Percentiles rank a stretch among this genome's conserved stretches.
Evolutionary conservation across 2,888 invertebrate genomes (phyloP).

Genomic region (Hemaris fuciformis): DNA sequence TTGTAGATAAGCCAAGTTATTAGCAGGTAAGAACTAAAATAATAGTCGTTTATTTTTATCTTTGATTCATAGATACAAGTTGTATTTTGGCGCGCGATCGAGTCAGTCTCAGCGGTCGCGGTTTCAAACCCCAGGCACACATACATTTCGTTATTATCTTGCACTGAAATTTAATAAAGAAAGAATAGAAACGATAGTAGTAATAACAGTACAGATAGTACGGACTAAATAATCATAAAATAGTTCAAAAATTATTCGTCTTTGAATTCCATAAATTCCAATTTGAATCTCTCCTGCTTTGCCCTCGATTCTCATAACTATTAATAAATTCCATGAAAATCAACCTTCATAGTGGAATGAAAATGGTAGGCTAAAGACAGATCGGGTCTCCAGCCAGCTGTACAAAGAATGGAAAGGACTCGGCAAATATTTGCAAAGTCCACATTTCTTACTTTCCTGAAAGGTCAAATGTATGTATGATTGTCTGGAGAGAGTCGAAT

Average conservation of each 20-base stretch:
- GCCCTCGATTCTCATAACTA: neutral
- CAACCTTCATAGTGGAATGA: constrained; percentile 14
- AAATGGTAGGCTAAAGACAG: constrained; percentile 24
- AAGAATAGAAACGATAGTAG: too few relatives aligned
- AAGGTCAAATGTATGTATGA: constrained; percentile 7
- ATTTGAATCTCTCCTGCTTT: neutral
- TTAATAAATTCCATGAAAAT: neutral
- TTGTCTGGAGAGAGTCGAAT: neutral
- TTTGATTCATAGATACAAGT: too few relatives aligned
- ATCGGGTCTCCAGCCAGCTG: constrained; percentile 22
- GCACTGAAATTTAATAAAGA: too few relatives aligned
- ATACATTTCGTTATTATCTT: too few relatives aligned
- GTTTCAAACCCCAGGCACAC: too few relatives aligned
- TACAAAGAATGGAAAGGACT: constrained; percentile 19
- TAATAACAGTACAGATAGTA: too few relatives aligned
- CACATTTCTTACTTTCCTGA: constrained; percentile 8
- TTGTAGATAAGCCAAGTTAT: too few relatives aligned
- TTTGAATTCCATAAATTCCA: neutral
- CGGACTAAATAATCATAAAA: too few relatives aligned
- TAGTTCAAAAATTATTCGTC: neutral
- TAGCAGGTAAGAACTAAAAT: too few relatives aligned
- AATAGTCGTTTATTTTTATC: too few relatives aligned
- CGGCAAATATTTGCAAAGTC: constrained; percentile 11
- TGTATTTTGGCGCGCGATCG: too few relatives aligned
- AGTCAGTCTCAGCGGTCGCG: too few relatives aligned